Evolutionary conservation across 2,888 invertebrate genomes (phyloP).

Genomic region (Lepidocyrtoides sp.): DNA sequence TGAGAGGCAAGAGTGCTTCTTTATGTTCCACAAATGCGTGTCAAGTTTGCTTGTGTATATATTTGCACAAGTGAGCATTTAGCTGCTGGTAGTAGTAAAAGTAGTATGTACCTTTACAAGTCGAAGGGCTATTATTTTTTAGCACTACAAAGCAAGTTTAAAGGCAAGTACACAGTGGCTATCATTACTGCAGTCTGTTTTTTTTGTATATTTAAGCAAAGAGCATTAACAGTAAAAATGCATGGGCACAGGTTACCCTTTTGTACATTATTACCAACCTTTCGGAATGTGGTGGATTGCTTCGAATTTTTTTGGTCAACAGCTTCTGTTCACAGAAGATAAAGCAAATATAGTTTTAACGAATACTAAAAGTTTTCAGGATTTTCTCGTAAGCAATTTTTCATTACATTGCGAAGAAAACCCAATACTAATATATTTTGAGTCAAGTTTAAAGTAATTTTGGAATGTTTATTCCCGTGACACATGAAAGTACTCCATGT

Average conservation of each 20-base stretch:
- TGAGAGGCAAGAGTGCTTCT: not conserved
- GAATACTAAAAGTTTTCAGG: too few species aligned
- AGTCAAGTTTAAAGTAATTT: too few species aligned
- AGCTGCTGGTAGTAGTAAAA: not conserved
- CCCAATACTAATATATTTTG: too few species aligned
- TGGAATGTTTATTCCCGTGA: not conserved
- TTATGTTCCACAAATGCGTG: conserved; percentile 3
- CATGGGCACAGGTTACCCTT: not conserved
- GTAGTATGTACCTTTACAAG: too few species aligned
- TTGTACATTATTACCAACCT: too few species aligned
- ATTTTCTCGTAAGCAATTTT: too few species aligned
- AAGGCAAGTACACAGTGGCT: not conserved
- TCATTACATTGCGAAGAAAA: too few species aligned
- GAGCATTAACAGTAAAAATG: conserved; percentile 20
- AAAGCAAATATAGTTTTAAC: conserved; percentile 2
- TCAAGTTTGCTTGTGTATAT: conserved; percentile 12
- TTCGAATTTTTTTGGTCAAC: too few species aligned
- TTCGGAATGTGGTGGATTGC: too few species aligned
- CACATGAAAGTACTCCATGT: not conserved
- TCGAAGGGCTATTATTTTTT: not conserved
- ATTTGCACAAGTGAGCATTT: not conserved
- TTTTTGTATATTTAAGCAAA: not conserved
- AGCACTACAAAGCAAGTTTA: not conserved
- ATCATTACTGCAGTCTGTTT: not conserved
- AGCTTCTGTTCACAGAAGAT: not conserved